A percentile compares a stretch with the other conserved stretches of the same genome.
Conservation (phyloP, 1,140 invertebrate genomes). For the Diploscapter pachys region DNA sequence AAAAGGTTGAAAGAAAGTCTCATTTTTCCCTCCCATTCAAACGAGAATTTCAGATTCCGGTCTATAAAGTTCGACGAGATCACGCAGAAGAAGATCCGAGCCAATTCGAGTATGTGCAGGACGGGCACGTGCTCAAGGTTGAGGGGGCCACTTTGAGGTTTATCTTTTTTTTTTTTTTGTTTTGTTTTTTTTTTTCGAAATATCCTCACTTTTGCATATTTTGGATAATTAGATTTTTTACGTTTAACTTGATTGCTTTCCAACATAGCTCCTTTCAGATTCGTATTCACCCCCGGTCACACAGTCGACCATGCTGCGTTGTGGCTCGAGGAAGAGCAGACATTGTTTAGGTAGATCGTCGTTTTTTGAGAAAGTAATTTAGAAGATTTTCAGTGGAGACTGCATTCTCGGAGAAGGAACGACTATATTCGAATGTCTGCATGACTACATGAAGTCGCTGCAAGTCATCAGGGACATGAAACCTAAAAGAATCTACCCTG, state of each 20-base stretch:
- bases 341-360: constrained; percentile 70
- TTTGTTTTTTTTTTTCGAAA: constrained; percentile 2
- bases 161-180: constrained; percentile 10
- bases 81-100: constrained; percentile 55
- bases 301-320: constrained; percentile 86
- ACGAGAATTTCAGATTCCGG: constrained; percentile 63
- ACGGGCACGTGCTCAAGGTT: constrained; percentile 76
- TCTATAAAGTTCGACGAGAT: constrained; percentile 71
- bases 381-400: constrained; percentile 33
- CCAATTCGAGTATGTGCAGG: constrained; percentile 68
- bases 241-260: too few species aligned
- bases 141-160: constrained; percentile 79
- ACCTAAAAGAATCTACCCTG: constrained; percentile 80
- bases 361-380: constrained; percentile 2
- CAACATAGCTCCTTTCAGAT: constrained; percentile 58
- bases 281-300: constrained; percentile 88
- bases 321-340: constrained; percentile 76
- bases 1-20: constrained; percentile 27
- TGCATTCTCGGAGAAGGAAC: constrained; percentile 77
- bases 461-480: constrained; percentile 73
- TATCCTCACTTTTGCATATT: constrained; percentile 5
- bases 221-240: constrained; percentile 18
- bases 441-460: constrained; percentile 83
- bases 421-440: constrained; percentile 73
- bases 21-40: constrained; percentile 2